phyloP scores from a whole-genome alignment of 2,797 vertebrate genomes.

The Phataginus tricuspis region DNA sequence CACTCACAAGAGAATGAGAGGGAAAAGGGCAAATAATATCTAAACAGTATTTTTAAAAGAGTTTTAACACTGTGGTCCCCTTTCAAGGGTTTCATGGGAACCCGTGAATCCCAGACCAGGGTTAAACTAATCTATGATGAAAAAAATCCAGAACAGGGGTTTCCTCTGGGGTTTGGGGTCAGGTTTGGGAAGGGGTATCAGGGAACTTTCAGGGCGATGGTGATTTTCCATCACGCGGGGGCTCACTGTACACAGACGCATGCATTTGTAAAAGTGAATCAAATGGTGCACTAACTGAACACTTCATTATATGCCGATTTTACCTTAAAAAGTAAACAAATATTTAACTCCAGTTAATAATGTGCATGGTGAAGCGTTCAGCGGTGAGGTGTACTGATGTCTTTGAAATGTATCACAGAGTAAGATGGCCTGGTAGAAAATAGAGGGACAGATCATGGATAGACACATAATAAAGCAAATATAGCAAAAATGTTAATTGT shows the following conservation, averaged over 20 bases:
- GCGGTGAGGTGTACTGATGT: neutral
- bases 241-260: neutral
- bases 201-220: accelerated
- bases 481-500: accelerated
- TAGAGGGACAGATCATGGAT: accelerated
- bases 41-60: accelerated
- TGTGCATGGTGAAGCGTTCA: neutral
- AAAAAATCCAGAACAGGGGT: neutral
- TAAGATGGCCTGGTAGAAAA: neutral
- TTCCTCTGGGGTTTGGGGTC: neutral
- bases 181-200: neutral
- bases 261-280: neutral
- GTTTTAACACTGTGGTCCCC: too few species aligned
- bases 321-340: neutral
- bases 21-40: neutral
- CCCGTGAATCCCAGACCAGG: neutral
- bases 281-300: too few species aligned
- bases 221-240: accelerated
- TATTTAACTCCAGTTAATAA: neutral
- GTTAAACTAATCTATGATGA: neutral
- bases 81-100: neutral
- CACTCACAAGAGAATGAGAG: accelerated
- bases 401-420: neutral
- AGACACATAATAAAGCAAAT: accelerated
- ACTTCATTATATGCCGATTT: neutral